A percentile compares a stretch with the other conserved stretches of the same genome.
phyloP scores from a whole-genome alignment of 92 coral and sea anemone genomes.

The Epizoanthus rinbou region DNA sequence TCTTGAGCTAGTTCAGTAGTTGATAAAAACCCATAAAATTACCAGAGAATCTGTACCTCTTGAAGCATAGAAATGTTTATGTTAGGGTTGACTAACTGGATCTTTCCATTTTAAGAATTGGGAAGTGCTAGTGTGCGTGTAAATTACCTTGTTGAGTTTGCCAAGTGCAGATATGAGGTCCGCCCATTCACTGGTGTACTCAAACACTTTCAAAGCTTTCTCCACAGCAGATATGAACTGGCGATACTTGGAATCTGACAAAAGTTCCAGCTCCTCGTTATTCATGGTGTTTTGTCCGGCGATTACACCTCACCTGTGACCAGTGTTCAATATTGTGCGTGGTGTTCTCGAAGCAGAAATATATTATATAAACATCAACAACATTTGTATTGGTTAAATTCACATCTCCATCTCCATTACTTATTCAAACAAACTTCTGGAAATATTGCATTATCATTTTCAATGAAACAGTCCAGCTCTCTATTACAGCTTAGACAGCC shows the following conservation, averaged over 20 bases:
- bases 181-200: conserved; percentile 98
- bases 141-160: conserved; percentile 87
- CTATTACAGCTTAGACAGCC: neutral
- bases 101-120: too few relatives aligned
- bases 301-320: neutral
- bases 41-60: too few relatives aligned
- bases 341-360: too few relatives aligned
- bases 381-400: too few relatives aligned
- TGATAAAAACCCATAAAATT: too few relatives aligned
- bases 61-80: too few relatives aligned
- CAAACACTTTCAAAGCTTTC: conserved; percentile 91
- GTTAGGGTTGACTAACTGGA: too few relatives aligned
- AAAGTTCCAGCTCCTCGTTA: conserved; percentile 84
- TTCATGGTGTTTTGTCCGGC: conserved; percentile 60
- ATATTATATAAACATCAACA: too few relatives aligned
- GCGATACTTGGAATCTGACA: conserved; percentile 94
- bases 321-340: neutral
- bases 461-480: neutral
- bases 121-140: neutral
- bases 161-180: conserved; percentile 97
- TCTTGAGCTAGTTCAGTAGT: too few relatives aligned
- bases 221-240: conserved; percentile 96
- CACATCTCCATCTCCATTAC: too few relatives aligned
- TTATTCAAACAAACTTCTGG: too few relatives aligned
- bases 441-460: neutral